These are phyloP conservation scores for Akabosia matsudoensis DNA, from an alignment of 1,140 invertebrate genomes.

Conservation along the genomic window DNA sequence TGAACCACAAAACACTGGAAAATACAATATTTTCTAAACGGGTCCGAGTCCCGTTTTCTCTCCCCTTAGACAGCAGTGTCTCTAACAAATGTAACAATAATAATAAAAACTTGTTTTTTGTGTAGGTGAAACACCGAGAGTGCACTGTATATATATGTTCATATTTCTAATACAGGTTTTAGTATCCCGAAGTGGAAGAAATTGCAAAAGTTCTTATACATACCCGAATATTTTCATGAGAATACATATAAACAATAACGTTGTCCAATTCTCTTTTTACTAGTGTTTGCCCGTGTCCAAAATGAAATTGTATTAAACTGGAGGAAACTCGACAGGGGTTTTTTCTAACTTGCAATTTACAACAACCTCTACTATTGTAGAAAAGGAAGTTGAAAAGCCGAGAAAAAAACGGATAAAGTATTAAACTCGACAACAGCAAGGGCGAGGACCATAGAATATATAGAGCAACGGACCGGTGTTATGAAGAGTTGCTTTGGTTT, in stretches of 20 bases:
- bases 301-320: too few relatives aligned
- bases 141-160: neutral
- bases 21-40: too few relatives aligned
- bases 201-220: neutral
- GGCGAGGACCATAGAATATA: neutral
- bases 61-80: neutral
- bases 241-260: neutral
- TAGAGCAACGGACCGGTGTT: neutral
- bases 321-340: neutral
- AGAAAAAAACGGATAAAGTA: neutral
- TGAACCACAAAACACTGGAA: too few relatives aligned
- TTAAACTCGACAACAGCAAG: neutral
- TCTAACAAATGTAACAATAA: neutral
- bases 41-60: too few relatives aligned
- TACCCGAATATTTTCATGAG: neutral
- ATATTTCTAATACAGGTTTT: neutral
- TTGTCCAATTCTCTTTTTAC: neutral
- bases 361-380: slow-evolving; percentile 4
- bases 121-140: neutral
- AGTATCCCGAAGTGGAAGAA: too few relatives aligned
- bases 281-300: too few relatives aligned
- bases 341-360: slow-evolving; percentile 13
- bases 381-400: neutral
- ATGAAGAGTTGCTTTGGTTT: neutral
- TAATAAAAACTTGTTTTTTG: neutral